A percentile compares a stretch with the other conserved stretches of the same genome.
These are phyloP conservation scores for Cyrtorhinus lividipennis DNA, from an alignment of 1,140 invertebrate species.

Conservation along the genomic window DNA sequence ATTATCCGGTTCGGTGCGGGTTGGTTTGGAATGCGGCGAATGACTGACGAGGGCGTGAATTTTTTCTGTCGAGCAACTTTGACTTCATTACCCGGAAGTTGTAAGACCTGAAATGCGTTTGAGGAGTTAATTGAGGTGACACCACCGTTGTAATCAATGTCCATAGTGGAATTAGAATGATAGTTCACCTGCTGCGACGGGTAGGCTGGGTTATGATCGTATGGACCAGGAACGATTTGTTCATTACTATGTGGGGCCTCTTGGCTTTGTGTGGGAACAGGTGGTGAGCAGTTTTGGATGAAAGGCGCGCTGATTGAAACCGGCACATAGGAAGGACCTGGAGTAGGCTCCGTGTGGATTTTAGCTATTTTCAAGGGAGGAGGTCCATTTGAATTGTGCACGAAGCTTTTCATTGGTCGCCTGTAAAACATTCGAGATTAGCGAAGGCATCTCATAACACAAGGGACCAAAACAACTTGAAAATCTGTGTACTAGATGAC, in stretches of 20 bases:
- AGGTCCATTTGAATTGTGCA: too few species aligned
- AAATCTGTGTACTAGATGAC: too few species aligned
- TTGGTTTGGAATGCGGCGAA: background rate
- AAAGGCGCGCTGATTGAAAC: too few species aligned
- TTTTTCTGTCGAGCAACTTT: background rate
- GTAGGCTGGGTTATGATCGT: too few species aligned
- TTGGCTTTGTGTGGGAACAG: background rate
- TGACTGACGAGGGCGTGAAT: background rate
- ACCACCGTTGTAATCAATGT: background rate
- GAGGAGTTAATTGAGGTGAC: background rate
- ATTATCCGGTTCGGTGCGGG: background rate
- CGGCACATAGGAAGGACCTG: too few species aligned
- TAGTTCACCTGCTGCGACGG: background rate
- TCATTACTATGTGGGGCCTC: background rate
- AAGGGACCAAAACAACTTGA: too few species aligned
- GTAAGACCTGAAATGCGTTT: background rate
- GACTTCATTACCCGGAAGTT: background rate
- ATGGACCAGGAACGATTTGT: too few species aligned
- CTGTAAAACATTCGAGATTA: too few species aligned
- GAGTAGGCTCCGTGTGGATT: too few species aligned
- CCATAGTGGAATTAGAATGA: background rate
- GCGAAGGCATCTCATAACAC: too few species aligned
- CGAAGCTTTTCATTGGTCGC: too few species aligned
- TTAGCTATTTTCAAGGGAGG: too few species aligned
- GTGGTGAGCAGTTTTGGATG: background rate